phyloP scores from a whole-genome alignment of 2,888 invertebrate species.

The Sericinus montela region DNA sequence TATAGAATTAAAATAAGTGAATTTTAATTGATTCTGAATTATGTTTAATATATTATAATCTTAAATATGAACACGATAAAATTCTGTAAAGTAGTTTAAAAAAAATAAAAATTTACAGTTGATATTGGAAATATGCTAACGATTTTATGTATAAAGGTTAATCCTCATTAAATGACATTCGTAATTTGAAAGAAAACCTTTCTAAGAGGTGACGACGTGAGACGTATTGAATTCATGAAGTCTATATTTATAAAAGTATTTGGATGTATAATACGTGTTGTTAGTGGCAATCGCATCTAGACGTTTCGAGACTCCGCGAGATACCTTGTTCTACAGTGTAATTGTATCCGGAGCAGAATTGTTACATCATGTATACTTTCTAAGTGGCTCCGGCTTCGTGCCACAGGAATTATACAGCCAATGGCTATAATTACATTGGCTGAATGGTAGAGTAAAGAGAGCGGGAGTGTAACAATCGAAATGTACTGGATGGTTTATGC shows the following conservation, averaged over 20 bases:
- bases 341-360: constrained; percentile 38
- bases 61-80: too few species aligned
- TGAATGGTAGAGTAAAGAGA: constrained; percentile 34
- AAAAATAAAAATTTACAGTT: too few species aligned
- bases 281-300: constrained; percentile 25
- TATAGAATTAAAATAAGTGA: too few species aligned
- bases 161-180: too few species aligned
- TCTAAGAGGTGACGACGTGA: neutral
- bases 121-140: too few species aligned
- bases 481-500: too few species aligned
- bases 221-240: too few species aligned
- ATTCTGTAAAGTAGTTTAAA: too few species aligned
- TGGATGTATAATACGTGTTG: constrained; percentile 12
- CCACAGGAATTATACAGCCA: constrained; percentile 60
- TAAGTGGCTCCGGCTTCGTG: constrained; percentile 47
- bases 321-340: neutral
- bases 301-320: constrained; percentile 33
- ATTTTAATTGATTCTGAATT: too few species aligned
- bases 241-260: constrained; percentile 5
- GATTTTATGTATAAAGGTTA: too few species aligned
- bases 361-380: constrained; percentile 68
- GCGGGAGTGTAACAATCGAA: constrained; percentile 33
- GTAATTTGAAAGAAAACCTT: too few species aligned
- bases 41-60: too few species aligned
- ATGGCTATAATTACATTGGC: constrained; percentile 59